A percentile compares a stretch with the other conserved stretches of the same genome.
phyloP scores from a whole-genome alignment of 2,888 invertebrate species.

The Drosophila heteroneura region DNA sequence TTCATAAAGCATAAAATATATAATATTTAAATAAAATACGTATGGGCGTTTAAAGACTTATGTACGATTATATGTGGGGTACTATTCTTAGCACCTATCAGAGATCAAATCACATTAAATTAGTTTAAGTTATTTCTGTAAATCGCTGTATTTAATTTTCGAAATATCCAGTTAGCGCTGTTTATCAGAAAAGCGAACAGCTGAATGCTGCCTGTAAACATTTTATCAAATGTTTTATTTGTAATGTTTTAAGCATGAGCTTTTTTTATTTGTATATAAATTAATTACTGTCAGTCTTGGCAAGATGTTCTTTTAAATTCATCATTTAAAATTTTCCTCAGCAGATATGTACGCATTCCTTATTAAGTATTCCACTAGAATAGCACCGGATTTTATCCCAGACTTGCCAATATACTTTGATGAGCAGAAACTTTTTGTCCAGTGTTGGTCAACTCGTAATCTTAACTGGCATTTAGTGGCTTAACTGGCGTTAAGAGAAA shows the following conservation, averaged over 20 bases:
- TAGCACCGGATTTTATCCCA: neutral
- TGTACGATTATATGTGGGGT: slow-evolving; percentile 11
- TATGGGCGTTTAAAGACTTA: slow-evolving; percentile 48
- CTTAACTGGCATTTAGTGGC: neutral
- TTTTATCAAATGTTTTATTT: neutral
- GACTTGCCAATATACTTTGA: neutral
- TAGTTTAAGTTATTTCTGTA: neutral
- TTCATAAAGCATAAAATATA: slow-evolving; percentile 35
- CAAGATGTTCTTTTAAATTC: neutral
- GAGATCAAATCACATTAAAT: neutral
- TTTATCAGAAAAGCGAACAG: neutral
- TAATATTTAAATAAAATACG: slow-evolving; percentile 52
- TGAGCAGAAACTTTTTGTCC: neutral
- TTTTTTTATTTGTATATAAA: neutral
- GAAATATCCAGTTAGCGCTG: neutral
- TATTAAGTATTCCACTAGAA: neutral
- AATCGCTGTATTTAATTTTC: neutral
- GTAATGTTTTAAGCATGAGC: fast-evolving
- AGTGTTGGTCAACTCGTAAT: neutral
- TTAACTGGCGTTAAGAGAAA: neutral
- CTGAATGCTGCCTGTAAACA: neutral
- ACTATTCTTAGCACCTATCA: slow-evolving; percentile 22
- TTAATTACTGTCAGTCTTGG: neutral
- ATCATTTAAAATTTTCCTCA: neutral
- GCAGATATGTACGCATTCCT: neutral